Percentiles rank a stretch among this genome's conserved stretches.
These are phyloP conservation scores for Leucophora obtusa DNA, from an alignment of 2,888 invertebrate species.

Conservation along the genomic window DNA sequence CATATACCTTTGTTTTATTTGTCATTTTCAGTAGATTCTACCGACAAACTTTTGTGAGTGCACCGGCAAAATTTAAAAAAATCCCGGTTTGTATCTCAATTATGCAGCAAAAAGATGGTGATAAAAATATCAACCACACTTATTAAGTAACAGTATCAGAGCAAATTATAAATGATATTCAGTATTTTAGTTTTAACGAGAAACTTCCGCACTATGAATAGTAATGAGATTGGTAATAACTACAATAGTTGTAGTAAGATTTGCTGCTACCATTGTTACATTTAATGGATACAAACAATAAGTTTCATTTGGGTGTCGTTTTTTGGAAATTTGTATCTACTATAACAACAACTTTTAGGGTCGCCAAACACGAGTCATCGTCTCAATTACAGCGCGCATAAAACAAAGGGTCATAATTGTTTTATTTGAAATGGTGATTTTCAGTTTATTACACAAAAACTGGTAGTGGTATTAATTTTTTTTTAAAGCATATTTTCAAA, in stretches of 20 bases:
- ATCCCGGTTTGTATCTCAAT: background rate
- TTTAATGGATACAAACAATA: slow-evolving; percentile 4
- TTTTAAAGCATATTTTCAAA: slow-evolving; percentile 18
- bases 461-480: background rate
- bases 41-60: no score
- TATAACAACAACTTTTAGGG: background rate
- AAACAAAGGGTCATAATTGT: slow-evolving; percentile 28
- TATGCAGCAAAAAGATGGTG: slow-evolving; percentile 20
- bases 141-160: slow-evolving; percentile 56
- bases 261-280: no score
- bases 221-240: slow-evolving; percentile 31
- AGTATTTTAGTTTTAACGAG: slow-evolving; percentile 1
- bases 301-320: background rate
- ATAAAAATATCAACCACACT: slow-evolving; percentile 34
- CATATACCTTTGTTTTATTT: no score
- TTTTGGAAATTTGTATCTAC: background rate
- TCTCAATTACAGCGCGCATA: background rate
- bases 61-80: no score
- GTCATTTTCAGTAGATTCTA: no score
- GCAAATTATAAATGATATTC: slow-evolving; percentile 39
- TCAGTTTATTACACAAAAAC: background rate
- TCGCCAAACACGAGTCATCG: slow-evolving; percentile 11
- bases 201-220: slow-evolving; percentile 34
- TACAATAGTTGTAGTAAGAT: no score
- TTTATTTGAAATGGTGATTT: background rate